These are phyloP conservation scores for Zootermopsis nevadensis DNA, from an alignment of 2,888 invertebrate species.

Conservation along the genomic window DNA sequence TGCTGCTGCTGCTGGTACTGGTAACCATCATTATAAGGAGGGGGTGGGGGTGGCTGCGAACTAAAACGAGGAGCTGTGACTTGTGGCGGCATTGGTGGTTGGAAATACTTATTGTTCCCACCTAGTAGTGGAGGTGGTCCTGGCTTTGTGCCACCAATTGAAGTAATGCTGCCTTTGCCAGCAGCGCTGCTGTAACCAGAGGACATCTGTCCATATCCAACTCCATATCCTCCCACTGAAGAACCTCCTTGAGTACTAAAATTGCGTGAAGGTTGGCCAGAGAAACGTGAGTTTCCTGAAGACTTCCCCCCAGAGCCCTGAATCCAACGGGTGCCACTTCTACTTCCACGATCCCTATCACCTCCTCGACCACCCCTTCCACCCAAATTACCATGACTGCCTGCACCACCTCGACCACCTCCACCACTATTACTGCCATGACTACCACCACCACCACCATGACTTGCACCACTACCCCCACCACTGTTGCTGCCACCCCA, in stretches of 20 bases:
- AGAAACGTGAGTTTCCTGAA: slow-evolving; percentile 15
- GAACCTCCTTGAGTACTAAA: background rate
- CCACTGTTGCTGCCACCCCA: slow-evolving; percentile 8
- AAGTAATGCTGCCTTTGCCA: background rate
- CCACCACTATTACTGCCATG: background rate
- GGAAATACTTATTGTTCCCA: slow-evolving; percentile 7
- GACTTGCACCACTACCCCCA: background rate
- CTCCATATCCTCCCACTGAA: slow-evolving; percentile 4
- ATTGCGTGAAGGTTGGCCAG: background rate
- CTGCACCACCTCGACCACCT: background rate
- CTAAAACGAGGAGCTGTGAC: background rate
- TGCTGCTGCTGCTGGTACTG: background rate
- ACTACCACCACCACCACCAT: slow-evolving; percentile 1
- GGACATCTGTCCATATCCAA: background rate
- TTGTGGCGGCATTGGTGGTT: background rate
- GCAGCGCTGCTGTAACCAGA: background rate
- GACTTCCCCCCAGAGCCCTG: slow-evolving; percentile 13
- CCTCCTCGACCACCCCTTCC: slow-evolving; percentile 8
- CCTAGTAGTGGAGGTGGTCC: slow-evolving; percentile 25
- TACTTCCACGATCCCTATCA: background rate
- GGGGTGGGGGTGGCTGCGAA: slow-evolving; percentile 10
- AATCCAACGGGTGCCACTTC: background rate
- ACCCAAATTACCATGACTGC: background rate
- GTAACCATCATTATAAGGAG: background rate
- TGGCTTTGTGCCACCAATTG: background rate